Evolutionary conservation across 2,888 invertebrate species (phyloP), one percentile per base, ranked within the genome.

Genomic region (Gnatocerus cornutus): DNA sequence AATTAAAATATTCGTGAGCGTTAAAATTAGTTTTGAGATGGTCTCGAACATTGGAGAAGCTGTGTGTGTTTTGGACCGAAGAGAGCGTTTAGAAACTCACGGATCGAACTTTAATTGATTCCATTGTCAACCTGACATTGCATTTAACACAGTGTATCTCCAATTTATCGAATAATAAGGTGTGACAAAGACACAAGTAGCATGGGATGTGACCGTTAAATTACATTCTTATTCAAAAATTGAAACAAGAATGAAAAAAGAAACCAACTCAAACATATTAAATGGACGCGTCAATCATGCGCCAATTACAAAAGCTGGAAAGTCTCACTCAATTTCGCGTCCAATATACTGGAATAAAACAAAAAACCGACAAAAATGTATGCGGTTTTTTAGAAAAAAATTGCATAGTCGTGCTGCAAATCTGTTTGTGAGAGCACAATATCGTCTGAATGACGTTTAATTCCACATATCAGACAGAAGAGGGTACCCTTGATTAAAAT

Each of bases 401-500:
- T 70, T 74, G 75, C 76, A 75, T 74, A 46, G 50, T 69, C 14
- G 73, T 74, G 75, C 76, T 76, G 78, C 77, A 78, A 78, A 77
- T 80, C 80, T 78, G 80, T 80, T 81, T 80, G 80, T 80, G 80
- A 80, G 78, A 72, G 79, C 77, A 81, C 80, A 81, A 82, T 81
- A 78, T 81, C 79, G 79, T 78, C 78, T 79, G 79, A 81, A 80
- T 81, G 82, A 81, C 81, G 80, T 83, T 81, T 81, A 82, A 83
- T 83, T 83, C 79, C 80, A 81, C 80, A 82, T 81, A 82, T 83
- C 81, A 78, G 76, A 76, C 76, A 78, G 80, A 80, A 80, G 81
- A 82, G 80, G 66, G 80, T 75, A 78, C 81, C 81, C 82, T 82
- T 83, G 83, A 83, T 83, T 83, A 83, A 83, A 83, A 82, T 82